Evolutionary conservation across 2,113 vertebrate species (phyloP), one percentile per base, ranked within the genome.

Genomic region (Ceratotherium simum): DNA sequence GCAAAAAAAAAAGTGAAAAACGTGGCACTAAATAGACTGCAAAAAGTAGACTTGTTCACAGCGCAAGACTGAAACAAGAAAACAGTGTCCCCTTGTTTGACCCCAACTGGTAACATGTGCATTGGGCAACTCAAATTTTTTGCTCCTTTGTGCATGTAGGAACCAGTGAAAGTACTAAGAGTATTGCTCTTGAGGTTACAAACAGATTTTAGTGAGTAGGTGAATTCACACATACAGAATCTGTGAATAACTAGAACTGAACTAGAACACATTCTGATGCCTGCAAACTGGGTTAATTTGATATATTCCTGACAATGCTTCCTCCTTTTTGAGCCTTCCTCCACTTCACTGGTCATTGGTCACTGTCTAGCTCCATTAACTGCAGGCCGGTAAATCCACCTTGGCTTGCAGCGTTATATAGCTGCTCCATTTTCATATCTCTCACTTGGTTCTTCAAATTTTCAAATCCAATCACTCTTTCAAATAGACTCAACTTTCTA

Each of bases 251-350:
- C 39, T 39, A 97, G 60, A 33, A 39, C 31, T 80, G 62, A 91
- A 31, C 80, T 86, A 78, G 29, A 94, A 87, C 14, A 96, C 39
- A 79, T 90, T 96, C 69, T 54, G 69, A 42, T 18, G 29, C 51
- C 17, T 54, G 72, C 12, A 75, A 69, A 58, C 21, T 87, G 31
- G 27, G 18, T 83, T 27, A 85, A 85, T 36, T 25, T 20, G 6
- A 39, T 36, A 51, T 31, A 12, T 84, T 80, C 64, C 58, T 91
- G 25, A 88, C 18, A 46, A 60, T 3, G 5, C 8, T 33, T 20
- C 18, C 9, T 87, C 46, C 6, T 27, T 7, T 48, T 31, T 29
- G 79, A 54, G 7, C 13, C 5, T 18, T 36, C 56, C 23, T 90
- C 85, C 36, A 7, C 36, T 65, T 84, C 46, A 3, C 10, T 18